phyloP scores from a whole-genome alignment of 1,140 invertebrate species.

The Acromyrmex echinatior region DNA sequence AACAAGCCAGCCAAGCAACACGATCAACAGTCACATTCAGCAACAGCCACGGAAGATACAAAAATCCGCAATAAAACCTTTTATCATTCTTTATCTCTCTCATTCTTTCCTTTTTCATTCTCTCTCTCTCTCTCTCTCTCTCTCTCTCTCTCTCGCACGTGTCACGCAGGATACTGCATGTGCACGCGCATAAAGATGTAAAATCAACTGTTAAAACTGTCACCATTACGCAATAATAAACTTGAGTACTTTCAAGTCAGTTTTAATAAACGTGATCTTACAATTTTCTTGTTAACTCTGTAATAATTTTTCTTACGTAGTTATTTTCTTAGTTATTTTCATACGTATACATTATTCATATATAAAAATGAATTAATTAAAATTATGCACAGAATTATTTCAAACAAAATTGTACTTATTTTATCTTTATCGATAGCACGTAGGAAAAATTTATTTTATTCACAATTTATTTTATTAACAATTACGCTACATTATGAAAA shows the following conservation, averaged over 20 bases:
- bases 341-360: background rate
- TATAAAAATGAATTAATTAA: background rate
- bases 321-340: background rate
- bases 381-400: background rate
- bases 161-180: constrained; percentile 6
- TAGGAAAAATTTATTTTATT: background rate
- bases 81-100: background rate
- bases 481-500: background rate
- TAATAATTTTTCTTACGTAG: background rate
- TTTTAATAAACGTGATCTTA: background rate
- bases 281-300: background rate
- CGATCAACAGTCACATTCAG: constrained; percentile 84
- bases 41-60: constrained; percentile 64
- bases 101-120: background rate
- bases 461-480: background rate
- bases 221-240: background rate
- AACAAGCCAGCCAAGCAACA: constrained; percentile 84
- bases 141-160: background rate
- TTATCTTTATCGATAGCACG: background rate
- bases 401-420: too few relatives aligned
- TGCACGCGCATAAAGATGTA: constrained; percentile 27
- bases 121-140: background rate
- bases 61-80: constrained; percentile 60
- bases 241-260: background rate
- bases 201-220: background rate